Evolutionary conservation across 2,797 vertebrate genomes (phyloP).

Genomic region (Crax fasciolata): DNA sequence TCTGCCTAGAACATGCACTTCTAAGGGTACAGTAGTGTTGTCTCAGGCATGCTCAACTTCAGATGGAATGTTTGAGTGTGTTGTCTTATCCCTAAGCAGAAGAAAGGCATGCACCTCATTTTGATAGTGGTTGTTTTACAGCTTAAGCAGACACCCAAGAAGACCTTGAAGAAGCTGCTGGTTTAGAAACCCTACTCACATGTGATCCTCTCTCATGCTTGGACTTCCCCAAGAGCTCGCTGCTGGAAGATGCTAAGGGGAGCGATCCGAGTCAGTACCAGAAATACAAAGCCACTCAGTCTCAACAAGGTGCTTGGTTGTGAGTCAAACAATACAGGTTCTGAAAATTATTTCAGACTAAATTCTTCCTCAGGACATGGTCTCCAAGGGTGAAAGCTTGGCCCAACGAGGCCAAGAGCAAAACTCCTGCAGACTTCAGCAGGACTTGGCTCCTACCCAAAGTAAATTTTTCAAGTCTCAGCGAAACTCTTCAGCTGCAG

Average conservation of each 20-base stretch:
- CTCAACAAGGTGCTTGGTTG: not conserved
- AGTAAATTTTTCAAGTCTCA: conserved; percentile 37
- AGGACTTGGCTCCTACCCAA: conserved; percentile 50
- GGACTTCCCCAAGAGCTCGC: accelerated
- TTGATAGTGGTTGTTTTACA: accelerated
- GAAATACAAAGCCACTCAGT: not conserved
- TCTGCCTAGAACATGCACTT: not conserved
- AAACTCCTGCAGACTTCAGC: conserved; percentile 57
- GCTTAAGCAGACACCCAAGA: not conserved
- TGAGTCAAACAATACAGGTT: not conserved
- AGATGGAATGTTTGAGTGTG: not conserved
- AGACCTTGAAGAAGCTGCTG: not conserved
- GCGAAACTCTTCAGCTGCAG: conserved; percentile 31
- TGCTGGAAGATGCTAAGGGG: not conserved
- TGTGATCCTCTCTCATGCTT: not conserved
- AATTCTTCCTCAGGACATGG: conserved; percentile 30
- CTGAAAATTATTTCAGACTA: conserved; percentile 30
- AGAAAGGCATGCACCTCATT: not conserved
- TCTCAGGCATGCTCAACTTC: not conserved
- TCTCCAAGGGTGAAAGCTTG: conserved; percentile 17
- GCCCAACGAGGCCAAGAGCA: conserved; percentile 29
- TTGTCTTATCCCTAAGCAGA: not conserved
- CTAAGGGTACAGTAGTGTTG: not conserved
- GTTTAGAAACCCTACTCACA: not conserved
- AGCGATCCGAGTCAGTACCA: not conserved